A percentile compares a stretch with the other conserved stretches of the same genome.
phyloP scores from a whole-genome alignment of 2,888 invertebrate genomes.

The Dicyrtoma fusca region DNA sequence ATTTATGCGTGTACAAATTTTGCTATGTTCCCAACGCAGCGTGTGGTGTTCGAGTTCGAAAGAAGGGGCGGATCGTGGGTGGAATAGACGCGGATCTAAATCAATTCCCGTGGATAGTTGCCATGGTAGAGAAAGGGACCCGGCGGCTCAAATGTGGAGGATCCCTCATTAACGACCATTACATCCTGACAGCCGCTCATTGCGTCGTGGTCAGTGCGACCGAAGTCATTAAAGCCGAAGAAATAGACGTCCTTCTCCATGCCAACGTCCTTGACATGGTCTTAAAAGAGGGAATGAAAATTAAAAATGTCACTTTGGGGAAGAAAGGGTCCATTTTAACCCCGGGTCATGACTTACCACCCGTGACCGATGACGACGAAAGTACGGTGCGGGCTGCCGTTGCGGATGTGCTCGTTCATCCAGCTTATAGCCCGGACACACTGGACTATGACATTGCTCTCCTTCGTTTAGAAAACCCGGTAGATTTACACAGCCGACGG shows the following conservation, averaged over 20 bases:
- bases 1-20: too few relatives aligned
- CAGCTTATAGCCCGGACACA: slow-evolving; percentile 33
- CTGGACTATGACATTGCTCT: slow-evolving; percentile 50
- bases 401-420: slow-evolving; percentile 48
- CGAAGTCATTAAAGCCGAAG: background rate
- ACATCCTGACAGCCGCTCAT: slow-evolving; percentile 40
- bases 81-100: slow-evolving; percentile 45
- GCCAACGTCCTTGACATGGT: slow-evolving; percentile 28
- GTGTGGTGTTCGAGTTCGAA: too few relatives aligned
- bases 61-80: slow-evolving; percentile 46
- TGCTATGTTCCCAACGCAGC: too few relatives aligned
- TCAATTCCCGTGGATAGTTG: slow-evolving; percentile 51
- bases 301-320: slow-evolving; percentile 17
- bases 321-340: slow-evolving; percentile 45
- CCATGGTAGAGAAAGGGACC: slow-evolving; percentile 43
- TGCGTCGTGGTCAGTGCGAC: slow-evolving; percentile 38
- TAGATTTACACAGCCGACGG: slow-evolving; percentile 41
- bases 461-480: slow-evolving; percentile 43
- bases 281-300: background rate
- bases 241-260: slow-evolving; percentile 38
- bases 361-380: slow-evolving; percentile 46
- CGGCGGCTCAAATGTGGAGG: slow-evolving; percentile 42
- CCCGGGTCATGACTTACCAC: slow-evolving; percentile 38
- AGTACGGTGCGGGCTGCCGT: slow-evolving; percentile 46
- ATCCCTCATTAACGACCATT: background rate